These are phyloP conservation scores for Cygnus olor DNA, from an alignment of 2,797 vertebrate species.

Conservation along the genomic window DNA sequence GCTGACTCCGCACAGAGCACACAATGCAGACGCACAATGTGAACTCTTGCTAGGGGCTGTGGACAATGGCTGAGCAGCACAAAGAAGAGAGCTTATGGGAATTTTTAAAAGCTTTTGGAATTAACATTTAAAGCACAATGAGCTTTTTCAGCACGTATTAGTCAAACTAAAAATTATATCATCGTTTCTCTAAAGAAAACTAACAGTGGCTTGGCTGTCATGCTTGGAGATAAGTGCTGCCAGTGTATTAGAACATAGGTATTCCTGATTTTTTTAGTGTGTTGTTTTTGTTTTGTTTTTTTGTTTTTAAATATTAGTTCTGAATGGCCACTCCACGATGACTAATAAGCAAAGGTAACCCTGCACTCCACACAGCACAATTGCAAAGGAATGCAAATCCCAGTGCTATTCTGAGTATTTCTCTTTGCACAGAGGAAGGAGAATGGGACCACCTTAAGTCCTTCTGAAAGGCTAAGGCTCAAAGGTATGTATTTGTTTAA, in stretches of 20 bases:
- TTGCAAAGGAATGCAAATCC: conserved; percentile 27
- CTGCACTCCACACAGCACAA: neutral
- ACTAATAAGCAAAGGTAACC: neutral
- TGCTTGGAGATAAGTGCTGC: neutral
- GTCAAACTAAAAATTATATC: neutral
- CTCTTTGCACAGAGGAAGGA: neutral
- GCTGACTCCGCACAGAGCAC: conserved; percentile 35
- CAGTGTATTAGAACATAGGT: neutral
- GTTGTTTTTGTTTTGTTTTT: neutral
- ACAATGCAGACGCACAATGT: neutral
- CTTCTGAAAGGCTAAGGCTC: conserved; percentile 49
- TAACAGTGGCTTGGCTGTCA: rapidly evolving
- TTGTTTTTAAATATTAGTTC: neutral
- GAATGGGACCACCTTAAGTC: conserved; percentile 16
- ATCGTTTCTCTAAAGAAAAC: neutral
- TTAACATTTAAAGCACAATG: neutral
- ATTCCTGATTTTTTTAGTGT: neutral
- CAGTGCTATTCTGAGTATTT: neutral
- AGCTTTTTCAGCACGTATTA: neutral
- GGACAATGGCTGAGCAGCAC: neutral
- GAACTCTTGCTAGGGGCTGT: neutral
- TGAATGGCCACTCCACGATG: neutral
- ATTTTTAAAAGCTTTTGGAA: neutral
- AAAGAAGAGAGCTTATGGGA: neutral
- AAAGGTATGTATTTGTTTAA: conserved; percentile 71